Evolutionary conservation across 2,888 invertebrate species (phyloP).

Genomic region (Arrhopalites spinosus): DNA sequence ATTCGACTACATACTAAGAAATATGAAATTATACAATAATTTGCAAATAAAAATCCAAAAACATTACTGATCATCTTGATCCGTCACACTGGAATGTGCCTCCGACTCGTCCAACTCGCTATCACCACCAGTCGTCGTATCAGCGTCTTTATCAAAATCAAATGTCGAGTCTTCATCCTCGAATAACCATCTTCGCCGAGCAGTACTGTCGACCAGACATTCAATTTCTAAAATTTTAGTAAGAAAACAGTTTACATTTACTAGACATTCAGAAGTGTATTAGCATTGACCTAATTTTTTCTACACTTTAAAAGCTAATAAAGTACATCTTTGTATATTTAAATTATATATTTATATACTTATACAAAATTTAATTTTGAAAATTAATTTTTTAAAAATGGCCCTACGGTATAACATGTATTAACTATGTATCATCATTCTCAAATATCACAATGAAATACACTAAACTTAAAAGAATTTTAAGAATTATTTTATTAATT

Average conservation of each 20-base stretch:
- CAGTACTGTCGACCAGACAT: constrained; percentile 30
- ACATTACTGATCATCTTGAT: constrained; percentile 54
- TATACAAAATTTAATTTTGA: no score
- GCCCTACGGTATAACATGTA: no score
- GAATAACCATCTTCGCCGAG: constrained; percentile 22
- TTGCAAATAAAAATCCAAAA: neutral
- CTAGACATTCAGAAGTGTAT: no score
- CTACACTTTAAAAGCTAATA: no score
- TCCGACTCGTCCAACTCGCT: constrained; percentile 55
- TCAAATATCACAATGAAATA: no score
- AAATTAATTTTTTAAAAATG: no score
- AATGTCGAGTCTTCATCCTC: constrained; percentile 50
- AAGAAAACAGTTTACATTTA: no score
- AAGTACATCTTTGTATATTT: no score
- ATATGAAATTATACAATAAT: neutral
- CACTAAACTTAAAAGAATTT: no score
- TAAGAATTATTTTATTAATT: neutral
- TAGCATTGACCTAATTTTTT: no score
- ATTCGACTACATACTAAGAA: neutral
- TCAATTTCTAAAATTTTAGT: constrained; percentile 62
- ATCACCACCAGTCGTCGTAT: constrained; percentile 46
- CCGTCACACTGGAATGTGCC: constrained; percentile 53
- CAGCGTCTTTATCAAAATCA: constrained; percentile 50
- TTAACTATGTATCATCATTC: no score
- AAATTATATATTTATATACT: no score